Evolutionary conservation across 2,797 vertebrate genomes (phyloP).

Genomic region (Darevskia mixta): DNA sequence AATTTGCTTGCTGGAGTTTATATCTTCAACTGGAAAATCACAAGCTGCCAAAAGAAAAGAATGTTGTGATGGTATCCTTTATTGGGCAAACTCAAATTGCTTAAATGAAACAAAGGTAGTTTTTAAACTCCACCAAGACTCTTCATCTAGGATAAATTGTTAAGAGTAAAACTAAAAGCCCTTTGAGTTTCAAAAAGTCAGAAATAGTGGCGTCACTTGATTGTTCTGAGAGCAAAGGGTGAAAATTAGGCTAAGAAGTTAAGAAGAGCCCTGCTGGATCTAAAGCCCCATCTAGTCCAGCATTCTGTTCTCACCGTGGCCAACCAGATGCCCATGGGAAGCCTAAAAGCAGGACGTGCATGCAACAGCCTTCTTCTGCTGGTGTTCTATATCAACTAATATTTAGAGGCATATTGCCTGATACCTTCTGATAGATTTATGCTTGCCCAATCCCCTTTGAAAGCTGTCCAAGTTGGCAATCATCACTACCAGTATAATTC

Average conservation of each 20-base stretch:
- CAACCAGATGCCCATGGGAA: no score
- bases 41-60: constrained; percentile 18
- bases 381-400: no score
- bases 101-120: not conserved
- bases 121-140: not conserved
- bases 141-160: not conserved
- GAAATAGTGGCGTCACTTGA: not conserved
- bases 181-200: not conserved
- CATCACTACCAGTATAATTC: not conserved
- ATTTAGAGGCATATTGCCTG: not conserved
- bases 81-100: not conserved
- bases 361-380: no score
- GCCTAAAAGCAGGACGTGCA: no score
- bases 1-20: constrained; percentile 48
- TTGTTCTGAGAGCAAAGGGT: not conserved
- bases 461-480: not conserved
- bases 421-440: not conserved
- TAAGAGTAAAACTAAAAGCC: not conserved
- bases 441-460: not conserved
- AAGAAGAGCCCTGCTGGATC: not conserved
- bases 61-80: constrained; percentile 20
- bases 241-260: not conserved
- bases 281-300: not conserved
- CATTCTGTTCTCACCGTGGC: not conserved
- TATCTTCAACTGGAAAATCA: constrained; percentile 64